Percentiles rank a stretch among this genome's conserved stretches.
Evolutionary conservation across 2,797 vertebrate genomes (phyloP).

Genomic region (Pseudopleuronectes americanus): DNA sequence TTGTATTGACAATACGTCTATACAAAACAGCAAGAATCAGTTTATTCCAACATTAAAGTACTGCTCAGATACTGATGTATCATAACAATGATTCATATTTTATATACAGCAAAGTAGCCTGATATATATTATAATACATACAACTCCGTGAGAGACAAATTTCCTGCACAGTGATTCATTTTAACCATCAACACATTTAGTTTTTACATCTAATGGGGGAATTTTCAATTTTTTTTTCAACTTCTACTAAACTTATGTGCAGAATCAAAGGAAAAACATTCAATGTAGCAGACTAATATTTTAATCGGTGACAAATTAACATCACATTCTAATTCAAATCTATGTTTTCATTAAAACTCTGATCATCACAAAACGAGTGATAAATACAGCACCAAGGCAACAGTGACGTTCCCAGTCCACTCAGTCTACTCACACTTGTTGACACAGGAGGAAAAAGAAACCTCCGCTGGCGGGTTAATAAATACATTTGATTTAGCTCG

Average conservation of each 20-base stretch:
- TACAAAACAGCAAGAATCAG: too few species aligned
- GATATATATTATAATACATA: neutral
- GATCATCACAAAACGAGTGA: neutral
- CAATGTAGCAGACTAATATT: too few species aligned
- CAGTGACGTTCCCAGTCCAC: neutral
- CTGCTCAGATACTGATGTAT: neutral
- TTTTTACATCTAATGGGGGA: neutral
- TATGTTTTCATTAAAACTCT: neutral
- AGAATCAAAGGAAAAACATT: too few species aligned
- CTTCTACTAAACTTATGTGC: too few species aligned
- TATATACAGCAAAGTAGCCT: too few species aligned
- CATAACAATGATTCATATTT: neutral
- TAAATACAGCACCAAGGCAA: neutral
- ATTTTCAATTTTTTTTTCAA: neutral
- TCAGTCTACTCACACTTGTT: conserved; percentile 46
- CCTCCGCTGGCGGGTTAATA: conserved; percentile 39
- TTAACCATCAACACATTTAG: neutral
- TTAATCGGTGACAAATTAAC: too few species aligned
- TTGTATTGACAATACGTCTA: neutral
- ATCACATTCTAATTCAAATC: too few species aligned
- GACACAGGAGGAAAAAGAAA: neutral
- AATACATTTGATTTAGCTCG: conserved; percentile 32
- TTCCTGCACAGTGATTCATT: neutral
- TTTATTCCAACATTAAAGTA: neutral
- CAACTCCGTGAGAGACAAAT: neutral